A percentile compares a stretch with the other conserved stretches of the same genome.
Evolutionary conservation across 2,113 vertebrate species (phyloP).

Genomic region (Delphinus delphis): DNA sequence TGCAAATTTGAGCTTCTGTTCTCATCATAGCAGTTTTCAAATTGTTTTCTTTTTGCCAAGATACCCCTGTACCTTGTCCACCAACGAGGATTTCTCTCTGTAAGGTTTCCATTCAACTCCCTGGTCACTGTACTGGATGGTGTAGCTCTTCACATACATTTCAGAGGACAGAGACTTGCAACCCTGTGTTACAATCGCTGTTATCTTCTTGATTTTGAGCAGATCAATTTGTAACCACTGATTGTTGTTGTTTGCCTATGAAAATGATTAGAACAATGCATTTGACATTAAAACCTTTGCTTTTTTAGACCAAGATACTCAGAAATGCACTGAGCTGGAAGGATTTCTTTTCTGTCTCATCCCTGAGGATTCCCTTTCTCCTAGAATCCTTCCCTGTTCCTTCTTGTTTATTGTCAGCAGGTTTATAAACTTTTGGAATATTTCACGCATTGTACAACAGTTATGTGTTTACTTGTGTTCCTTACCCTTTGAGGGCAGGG

Average conservation of each 20-base stretch:
- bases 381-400: background rate
- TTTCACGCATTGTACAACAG: background rate
- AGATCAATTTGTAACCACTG: constrained; percentile 96
- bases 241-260: constrained; percentile 87
- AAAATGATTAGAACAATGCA: background rate
- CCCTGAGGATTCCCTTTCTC: background rate
- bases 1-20: background rate
- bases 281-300: background rate
- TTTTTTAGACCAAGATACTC: background rate
- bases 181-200: constrained; percentile 93
- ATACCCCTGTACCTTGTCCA: constrained; percentile 85
- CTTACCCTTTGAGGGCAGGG: background rate
- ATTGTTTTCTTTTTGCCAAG: background rate
- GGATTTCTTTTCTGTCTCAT: background rate
- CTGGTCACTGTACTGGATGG: constrained; percentile 88
- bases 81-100: constrained; percentile 80
- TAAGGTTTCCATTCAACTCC: constrained; percentile 90
- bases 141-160: constrained; percentile 90
- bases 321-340: background rate
- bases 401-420: background rate
- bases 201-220: constrained; percentile 91
- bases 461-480: background rate
- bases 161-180: constrained; percentile 86
- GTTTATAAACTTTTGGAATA: background rate
- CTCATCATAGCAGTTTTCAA: background rate